These are phyloP conservation scores for Sebastes itinus DNA, from an alignment of 2,797 vertebrate genomes.

Conservation along the genomic window DNA sequence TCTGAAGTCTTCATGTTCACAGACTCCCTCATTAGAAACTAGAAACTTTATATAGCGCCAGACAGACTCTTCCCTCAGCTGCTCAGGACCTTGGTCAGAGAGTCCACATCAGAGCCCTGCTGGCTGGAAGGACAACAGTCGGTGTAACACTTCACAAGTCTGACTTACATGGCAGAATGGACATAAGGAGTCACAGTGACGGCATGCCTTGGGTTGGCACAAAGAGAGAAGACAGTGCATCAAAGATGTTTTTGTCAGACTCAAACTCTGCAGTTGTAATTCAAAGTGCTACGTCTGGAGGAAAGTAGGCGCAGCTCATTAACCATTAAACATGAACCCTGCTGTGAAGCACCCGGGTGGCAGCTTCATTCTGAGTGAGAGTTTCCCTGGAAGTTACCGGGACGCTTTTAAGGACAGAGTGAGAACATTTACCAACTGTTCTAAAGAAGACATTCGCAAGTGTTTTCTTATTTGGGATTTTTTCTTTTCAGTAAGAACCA, in stretches of 20 bases:
- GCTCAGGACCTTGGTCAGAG: neutral
- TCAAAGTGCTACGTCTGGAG: slow-evolving; percentile 32
- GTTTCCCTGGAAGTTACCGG: neutral
- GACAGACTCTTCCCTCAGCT: neutral
- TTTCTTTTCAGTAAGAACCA: accelerated
- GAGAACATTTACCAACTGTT: neutral
- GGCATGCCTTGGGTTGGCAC: neutral
- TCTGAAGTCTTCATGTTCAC: neutral
- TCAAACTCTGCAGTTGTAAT: slow-evolving; percentile 34
- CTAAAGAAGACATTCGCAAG: too few relatives aligned
- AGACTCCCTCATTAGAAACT: neutral
- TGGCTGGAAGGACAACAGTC: slow-evolving; percentile 1
- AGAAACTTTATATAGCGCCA: neutral
- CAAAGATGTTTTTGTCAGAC: slow-evolving; percentile 16
- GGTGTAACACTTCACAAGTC: neutral
- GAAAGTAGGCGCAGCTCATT: slow-evolving; percentile 23
- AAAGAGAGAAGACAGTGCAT: slow-evolving; percentile 9
- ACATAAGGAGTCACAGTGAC: neutral
- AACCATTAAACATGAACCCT: slow-evolving; percentile 31
- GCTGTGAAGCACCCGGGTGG: slow-evolving; percentile 9
- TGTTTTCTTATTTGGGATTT: neutral
- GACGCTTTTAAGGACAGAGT: neutral
- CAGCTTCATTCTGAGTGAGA: neutral
- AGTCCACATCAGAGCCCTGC: neutral
- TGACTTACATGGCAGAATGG: neutral